A percentile compares a stretch with the other conserved stretches of the same genome.
Conservation (phyloP, 2,888 invertebrate genomes). For the Pseudeuparius sepicola region DNA sequence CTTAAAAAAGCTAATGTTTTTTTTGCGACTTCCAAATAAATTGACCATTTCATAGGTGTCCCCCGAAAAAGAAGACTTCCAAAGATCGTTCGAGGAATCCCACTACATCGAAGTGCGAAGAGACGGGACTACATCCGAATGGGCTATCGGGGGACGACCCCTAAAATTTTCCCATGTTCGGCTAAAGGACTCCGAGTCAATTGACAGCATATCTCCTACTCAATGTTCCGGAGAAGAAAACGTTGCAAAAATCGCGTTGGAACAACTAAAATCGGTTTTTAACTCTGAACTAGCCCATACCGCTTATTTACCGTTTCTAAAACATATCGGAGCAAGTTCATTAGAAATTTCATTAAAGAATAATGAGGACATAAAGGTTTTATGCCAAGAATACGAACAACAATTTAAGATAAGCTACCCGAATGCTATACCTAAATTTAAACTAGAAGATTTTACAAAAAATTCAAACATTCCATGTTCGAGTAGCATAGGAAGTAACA, state of each 20-base stretch:
- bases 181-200: slow-evolving; percentile 42
- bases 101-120: slow-evolving; percentile 48
- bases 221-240: slow-evolving; percentile 27
- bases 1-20: too few relatives aligned
- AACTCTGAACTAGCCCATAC: slow-evolving; percentile 75
- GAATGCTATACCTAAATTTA: slow-evolving; percentile 19
- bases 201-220: slow-evolving; percentile 50
- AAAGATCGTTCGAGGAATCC: slow-evolving; percentile 15
- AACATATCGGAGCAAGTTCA: slow-evolving; percentile 59
- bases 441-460: slow-evolving; percentile 22
- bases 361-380: slow-evolving; percentile 61
- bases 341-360: slow-evolving; percentile 68
- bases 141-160: slow-evolving; percentile 48
- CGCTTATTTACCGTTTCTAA: slow-evolving; percentile 66
- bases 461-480: slow-evolving; percentile 25
- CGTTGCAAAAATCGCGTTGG: slow-evolving; percentile 44
- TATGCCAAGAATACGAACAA: slow-evolving; percentile 67
- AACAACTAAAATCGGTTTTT: slow-evolving; percentile 75
- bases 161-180: slow-evolving; percentile 38
- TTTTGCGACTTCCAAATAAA: too few relatives aligned
- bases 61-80: too few relatives aligned
- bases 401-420: slow-evolving; percentile 27
- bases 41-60: too few relatives aligned
- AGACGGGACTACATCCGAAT: slow-evolving; percentile 52
- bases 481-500: slow-evolving; percentile 70